Base-by-base conservation (phyloP, 2,797 vertebrate genomes). In the Nyctalus aviator region DNA sequence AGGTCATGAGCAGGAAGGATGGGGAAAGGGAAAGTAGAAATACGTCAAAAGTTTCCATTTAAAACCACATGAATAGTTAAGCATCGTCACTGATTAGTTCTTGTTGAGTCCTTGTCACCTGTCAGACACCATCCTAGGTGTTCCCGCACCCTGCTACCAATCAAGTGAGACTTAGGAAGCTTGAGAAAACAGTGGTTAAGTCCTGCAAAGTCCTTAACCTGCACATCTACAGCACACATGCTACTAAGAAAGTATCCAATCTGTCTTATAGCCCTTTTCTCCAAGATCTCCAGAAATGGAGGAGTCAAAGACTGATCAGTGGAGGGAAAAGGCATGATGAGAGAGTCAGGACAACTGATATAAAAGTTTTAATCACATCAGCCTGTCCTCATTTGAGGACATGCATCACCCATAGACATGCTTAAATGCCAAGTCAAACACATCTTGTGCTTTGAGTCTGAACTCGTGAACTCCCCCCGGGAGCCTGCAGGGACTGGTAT, bases 351-450 rank as follows among this genome's bases (percentile, higher is more conserved):
- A 88, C 73, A 96, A 97, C 94, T 96, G 97, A 97, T 97, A 96
- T 2, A 93, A 96, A 96, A 94, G 93, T 93, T 96, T 96, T 94
- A 95, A 96, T 96, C 96, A 23, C 97, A 96, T 97, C 96, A 88
- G 90, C 85, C 96, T 93, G 95, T 92, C 96, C 96, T 94, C 20
- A 0, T 97, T 94, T 96, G 94, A 97, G 97, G 97, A 97, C 96
- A 96, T 92, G 95, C 95, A 96, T 98, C 97, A 97, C 96, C 96
- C 97, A 97, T 90, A 97, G 97, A 97, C 95, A 76, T 44, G 35
- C 75, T 97, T 88, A 72, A 94, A 96, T 93, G 98, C 97, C 98
- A 98, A 98, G 91, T 88, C 97, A 98, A 98, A 98, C 94, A 98
- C 93, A 81, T 97, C 96, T 94, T 97, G 95, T 30, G 93, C 97